Percentiles rank a stretch among this genome's conserved stretches.
phyloP scores from a whole-genome alignment of 2,797 vertebrate genomes.

The Eremophila alpestris region DNA sequence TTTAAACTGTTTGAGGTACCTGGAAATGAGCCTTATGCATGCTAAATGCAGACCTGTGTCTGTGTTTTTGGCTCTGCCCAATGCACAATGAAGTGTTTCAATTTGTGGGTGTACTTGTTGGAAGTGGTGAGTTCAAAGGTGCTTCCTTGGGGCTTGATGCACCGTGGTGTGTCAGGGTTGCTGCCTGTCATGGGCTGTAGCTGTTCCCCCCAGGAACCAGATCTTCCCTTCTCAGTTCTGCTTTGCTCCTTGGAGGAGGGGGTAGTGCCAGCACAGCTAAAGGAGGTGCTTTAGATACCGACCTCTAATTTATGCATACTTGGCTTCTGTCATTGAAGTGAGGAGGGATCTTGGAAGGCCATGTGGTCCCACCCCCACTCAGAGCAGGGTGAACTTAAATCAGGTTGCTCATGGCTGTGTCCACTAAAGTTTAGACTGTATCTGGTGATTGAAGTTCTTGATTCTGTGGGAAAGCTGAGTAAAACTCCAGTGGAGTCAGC shows the following conservation, averaged over 20 bases:
- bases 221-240: background rate
- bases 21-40: background rate
- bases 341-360: background rate
- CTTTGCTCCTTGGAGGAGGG: background rate
- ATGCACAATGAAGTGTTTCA: background rate
- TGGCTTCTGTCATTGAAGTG: background rate
- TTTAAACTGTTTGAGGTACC: background rate
- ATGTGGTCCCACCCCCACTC: background rate
- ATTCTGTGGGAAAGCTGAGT: background rate
- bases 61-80: background rate
- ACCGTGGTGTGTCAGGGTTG: background rate
- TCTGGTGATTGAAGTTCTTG: background rate
- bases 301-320: background rate
- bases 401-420: fast-evolving
- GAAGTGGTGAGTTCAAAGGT: background rate
- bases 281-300: background rate
- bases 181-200: background rate
- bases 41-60: background rate
- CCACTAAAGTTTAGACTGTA: background rate
- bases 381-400: background rate
- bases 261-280: background rate
- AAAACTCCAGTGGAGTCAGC: background rate
- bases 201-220: background rate
- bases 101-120: background rate
- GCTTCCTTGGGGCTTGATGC: background rate